Conservation (phyloP, 2,113 vertebrate species). For the Channa argus region DNA sequence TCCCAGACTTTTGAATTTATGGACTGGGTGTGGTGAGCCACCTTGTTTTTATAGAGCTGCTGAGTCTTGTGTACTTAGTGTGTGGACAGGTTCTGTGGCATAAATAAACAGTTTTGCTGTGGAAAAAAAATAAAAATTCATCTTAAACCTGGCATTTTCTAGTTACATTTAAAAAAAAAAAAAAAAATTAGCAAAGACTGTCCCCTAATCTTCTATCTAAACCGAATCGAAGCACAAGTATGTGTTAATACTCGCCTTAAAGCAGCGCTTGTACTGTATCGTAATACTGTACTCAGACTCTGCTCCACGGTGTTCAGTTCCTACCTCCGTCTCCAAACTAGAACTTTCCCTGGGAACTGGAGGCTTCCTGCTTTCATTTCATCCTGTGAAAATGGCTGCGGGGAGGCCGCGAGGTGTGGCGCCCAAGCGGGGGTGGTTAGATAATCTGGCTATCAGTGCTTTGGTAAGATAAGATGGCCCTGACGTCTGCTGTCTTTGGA, state of each 20-base stretch:
- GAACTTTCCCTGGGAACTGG: slow-evolving; percentile 56
- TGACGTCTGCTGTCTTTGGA: slow-evolving; percentile 57
- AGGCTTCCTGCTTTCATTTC: slow-evolving; percentile 34
- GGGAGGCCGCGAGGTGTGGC: slow-evolving; percentile 61
- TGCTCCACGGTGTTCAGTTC: slow-evolving; percentile 59
- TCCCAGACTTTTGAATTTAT: background rate
- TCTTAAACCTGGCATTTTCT: background rate
- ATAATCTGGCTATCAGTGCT: slow-evolving; percentile 59
- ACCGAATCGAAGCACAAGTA: background rate
- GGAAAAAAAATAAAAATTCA: background rate
- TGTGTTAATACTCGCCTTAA: slow-evolving; percentile 1
- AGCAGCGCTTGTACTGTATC: slow-evolving; percentile 1
- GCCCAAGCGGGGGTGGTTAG: slow-evolving; percentile 51
- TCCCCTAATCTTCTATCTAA: background rate
- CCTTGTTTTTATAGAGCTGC: slow-evolving; percentile 9
- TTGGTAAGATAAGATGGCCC: slow-evolving; percentile 59
- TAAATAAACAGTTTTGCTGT: background rate
- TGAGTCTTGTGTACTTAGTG: background rate
- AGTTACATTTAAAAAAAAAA: too few species aligned
- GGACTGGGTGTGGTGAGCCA: background rate
- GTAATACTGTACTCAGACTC: slow-evolving; percentile 19
- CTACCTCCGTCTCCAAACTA: slow-evolving; percentile 43
- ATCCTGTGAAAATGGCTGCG: slow-evolving; percentile 50
- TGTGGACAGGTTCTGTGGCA: background rate
- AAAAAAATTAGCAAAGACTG: background rate